Evolutionary conservation across 2,113 vertebrate species (phyloP), one percentile per base, ranked within the genome.

Genomic region (Ariopsis seemanni): DNA sequence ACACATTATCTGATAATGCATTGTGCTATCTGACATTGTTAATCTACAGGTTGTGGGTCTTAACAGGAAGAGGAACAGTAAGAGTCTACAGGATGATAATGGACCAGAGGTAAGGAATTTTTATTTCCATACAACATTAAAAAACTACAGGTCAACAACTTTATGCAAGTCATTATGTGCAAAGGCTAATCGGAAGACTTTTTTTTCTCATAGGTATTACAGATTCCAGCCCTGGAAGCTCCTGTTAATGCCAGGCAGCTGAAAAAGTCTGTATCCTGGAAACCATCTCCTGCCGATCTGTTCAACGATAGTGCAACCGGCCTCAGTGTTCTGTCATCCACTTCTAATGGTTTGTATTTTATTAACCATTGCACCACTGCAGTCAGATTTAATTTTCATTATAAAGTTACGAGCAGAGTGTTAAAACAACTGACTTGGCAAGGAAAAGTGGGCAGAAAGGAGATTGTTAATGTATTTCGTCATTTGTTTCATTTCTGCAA

Each of bases 31-130:
- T 71, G 55, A 30, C n/a, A 65, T 60, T 71, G 63, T 72, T 71
- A 53, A 57, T 62, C 48, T 58, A 15, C 58, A 60, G 18, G 62
- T 42, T 78, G 27, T 79, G 52, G 14, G 30, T 79, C 77, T 77
- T 48, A 65, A 79, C 69, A 90, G 89, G 74, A 86, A 84, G 62
- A 88, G 85, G 82, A 90, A 83, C 57, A 84, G 71, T 86, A 90
- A 65, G 71, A 86, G 27, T 79, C 79, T 83, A 52, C 34, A 53
- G 7, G 86, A 90, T n/a, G 87, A 86, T 63, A 85, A 84, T 25
- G 57, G 7, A n/a, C 34, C 60, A 48, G 60, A 84, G 84, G 87
- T 84, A 84, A 71, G 50, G 18, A 5, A 71, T 80, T 12, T 14
- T 53, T 67, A 69, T 62, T 62, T 17, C 27, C 6, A 60, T 48